Conservation (phyloP, 2,888 invertebrate species). For the Timandra comae region DNA sequence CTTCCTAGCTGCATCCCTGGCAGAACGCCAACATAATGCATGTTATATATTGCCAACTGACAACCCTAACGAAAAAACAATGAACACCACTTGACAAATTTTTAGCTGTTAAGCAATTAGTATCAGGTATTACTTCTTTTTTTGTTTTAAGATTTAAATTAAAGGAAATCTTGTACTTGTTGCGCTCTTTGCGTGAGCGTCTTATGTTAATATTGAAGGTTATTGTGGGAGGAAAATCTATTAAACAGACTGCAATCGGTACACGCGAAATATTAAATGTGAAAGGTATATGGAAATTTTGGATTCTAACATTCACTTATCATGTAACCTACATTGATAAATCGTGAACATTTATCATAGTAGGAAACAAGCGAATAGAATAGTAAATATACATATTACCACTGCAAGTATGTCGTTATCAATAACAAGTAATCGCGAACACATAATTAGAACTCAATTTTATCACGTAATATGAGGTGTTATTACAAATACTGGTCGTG, state of each 20-base stretch:
- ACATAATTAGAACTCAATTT: slow-evolving; percentile 35
- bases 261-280: slow-evolving; percentile 8
- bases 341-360: slow-evolving; percentile 14
- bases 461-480: slow-evolving; percentile 41
- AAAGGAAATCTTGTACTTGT: too few species aligned
- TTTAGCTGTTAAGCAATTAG: background rate
- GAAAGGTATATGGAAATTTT: slow-evolving; percentile 9
- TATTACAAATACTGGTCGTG: slow-evolving; percentile 45
- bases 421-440: slow-evolving; percentile 29
- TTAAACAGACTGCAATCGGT: slow-evolving; percentile 15
- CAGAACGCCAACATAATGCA: slow-evolving; percentile 46
- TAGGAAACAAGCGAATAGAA: slow-evolving; percentile 19
- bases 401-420: slow-evolving; percentile 30
- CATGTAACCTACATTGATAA: slow-evolving; percentile 31
- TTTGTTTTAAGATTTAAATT: too few species aligned
- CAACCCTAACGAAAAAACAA: slow-evolving; percentile 12
- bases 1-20: slow-evolving; percentile 67
- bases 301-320: slow-evolving; percentile 17
- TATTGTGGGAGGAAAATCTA: slow-evolving; percentile 4
- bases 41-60: slow-evolving; percentile 17
- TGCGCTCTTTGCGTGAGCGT: too few species aligned
- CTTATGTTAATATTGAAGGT: slow-evolving; percentile 1
- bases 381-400: slow-evolving; percentile 28
- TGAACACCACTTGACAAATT: slow-evolving; percentile 6
- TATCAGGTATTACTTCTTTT: too few species aligned